phyloP scores from a whole-genome alignment of 2,888 invertebrate species.

The Acholoe squamosa region DNA sequence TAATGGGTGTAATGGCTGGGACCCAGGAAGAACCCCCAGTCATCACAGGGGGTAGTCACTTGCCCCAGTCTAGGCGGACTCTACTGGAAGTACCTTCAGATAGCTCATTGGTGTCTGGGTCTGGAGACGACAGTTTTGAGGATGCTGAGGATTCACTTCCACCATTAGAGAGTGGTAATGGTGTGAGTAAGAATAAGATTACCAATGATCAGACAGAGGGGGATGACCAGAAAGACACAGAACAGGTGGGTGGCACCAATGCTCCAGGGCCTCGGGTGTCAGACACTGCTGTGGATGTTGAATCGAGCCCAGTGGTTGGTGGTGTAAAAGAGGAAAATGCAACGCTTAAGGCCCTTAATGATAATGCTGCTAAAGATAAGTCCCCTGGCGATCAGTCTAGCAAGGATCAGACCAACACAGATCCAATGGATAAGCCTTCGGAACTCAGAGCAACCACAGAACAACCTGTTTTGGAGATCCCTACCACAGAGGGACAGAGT shows the following conservation, averaged over 20 bases:
- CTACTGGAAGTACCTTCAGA: slow-evolving; percentile 1
- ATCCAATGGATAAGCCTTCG: neutral
- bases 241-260: too few relatives aligned
- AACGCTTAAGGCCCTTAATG: neutral
- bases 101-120: neutral
- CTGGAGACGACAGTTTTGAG: slow-evolving; percentile 53
- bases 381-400: neutral
- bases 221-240: neutral
- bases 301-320: too few relatives aligned
- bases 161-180: neutral
- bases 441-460: neutral
- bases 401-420: neutral
- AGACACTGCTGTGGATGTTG: too few relatives aligned
- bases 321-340: too few relatives aligned
- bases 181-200: neutral
- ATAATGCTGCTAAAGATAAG: neutral
- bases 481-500: neutral
- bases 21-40: neutral
- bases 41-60: neutral
- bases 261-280: too few relatives aligned
- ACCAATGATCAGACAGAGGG: neutral
- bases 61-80: neutral
- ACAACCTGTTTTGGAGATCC: neutral
- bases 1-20: neutral
- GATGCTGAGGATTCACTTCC: slow-evolving; percentile 43